Evolutionary conservation across 2,888 invertebrate genomes (phyloP).

Genomic region (Ischnura elegans): DNA sequence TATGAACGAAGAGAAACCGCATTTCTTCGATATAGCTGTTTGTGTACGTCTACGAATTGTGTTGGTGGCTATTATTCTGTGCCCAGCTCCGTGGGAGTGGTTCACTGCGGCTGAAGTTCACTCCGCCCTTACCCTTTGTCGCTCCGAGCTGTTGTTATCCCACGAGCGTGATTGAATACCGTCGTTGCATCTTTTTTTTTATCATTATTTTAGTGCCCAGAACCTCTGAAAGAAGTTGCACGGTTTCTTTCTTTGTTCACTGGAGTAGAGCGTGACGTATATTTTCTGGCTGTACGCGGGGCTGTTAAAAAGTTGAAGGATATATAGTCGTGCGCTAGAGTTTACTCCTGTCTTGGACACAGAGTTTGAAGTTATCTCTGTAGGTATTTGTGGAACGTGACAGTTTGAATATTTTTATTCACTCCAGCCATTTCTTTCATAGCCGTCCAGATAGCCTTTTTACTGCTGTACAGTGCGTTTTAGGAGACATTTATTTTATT

Average conservation of each 20-base stretch:
- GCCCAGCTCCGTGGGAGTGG: neutral
- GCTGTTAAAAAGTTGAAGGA: neutral
- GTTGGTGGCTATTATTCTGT: neutral
- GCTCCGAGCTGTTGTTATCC: neutral
- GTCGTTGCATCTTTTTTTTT: neutral
- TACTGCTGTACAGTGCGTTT: too few relatives aligned
- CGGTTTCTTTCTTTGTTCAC: neutral
- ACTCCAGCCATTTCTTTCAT: too few relatives aligned
- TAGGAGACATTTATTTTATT: too few relatives aligned
- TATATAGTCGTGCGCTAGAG: neutral
- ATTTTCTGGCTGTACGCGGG: neutral
- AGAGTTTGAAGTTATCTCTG: neutral
- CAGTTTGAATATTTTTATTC: neutral
- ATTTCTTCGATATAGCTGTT: too few relatives aligned
- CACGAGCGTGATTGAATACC: neutral
- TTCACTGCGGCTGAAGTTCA: neutral
- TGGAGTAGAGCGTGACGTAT: neutral
- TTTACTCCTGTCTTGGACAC: neutral
- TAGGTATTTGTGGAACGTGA: neutral
- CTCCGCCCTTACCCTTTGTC: neutral
- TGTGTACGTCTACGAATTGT: neutral
- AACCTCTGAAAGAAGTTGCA: neutral
- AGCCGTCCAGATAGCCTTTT: too few relatives aligned
- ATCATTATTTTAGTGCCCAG: neutral
- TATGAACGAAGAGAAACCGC: too few relatives aligned